Base-by-base conservation (phyloP, 2,113 vertebrate genomes). In the Bujurquina vittata region DNA sequence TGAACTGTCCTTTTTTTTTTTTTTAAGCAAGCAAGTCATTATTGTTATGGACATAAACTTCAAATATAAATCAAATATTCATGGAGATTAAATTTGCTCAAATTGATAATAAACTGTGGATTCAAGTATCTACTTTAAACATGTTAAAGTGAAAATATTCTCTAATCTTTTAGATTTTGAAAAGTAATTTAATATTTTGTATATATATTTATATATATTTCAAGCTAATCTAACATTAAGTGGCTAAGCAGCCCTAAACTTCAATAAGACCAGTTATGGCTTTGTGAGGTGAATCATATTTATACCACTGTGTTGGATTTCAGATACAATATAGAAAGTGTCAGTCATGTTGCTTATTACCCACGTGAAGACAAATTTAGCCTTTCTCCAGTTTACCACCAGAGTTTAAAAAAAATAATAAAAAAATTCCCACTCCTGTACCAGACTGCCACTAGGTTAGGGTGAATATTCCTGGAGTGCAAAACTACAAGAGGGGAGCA, bases 41-140 rank as follows among this genome's bases (percentile, higher is more conserved):
- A 75, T 74, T 85, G 82, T 88, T 80, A 87, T 89, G 83, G 89
- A 91, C 88, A 89, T 90, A 88, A 58, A 84, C 75, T 84, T 80
- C 77, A 94, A 91, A 93, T 93, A 94, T 92, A 94, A 89, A 91
- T 89, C 82, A 93, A 89, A 93, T 90, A 93, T 90, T 91, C 86
- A 75, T 82, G 78, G 67, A 82, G 57, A 90, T 93, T 88, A 74
- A 77, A 90, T 90, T 93, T 91, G 82, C 83, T 90, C 81, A 90
- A 84, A 84, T 90, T 63, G 77, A 91, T 90, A 86, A 84, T 88
- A 92, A 91, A 90, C 88, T 94, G 85, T 92, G 83, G 82, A 90
- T 94, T 94, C 93, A 95, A 95, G 92, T 94, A 94, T 92, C 83
- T 93, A 91, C 84, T 93, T 93, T 86, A 89, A 91, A 88, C 81